These are phyloP conservation scores for Pteromalus puparum DNA, from an alignment of 1,140 invertebrate genomes.

Conservation along the genomic window DNA sequence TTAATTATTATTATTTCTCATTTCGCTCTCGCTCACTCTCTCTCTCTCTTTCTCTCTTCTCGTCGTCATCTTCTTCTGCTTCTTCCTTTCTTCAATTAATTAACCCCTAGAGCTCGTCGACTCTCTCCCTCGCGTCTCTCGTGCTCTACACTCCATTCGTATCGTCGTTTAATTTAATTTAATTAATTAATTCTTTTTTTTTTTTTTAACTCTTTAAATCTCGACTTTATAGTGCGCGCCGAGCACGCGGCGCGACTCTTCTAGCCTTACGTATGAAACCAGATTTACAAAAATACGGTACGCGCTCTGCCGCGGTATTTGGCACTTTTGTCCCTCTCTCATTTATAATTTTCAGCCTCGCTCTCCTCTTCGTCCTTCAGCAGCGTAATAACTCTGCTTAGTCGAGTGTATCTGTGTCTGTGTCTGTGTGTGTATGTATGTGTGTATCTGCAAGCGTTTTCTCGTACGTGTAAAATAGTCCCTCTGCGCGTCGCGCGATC, in stretches of 20 bases:
- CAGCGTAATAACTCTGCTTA: neutral
- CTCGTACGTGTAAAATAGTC: neutral
- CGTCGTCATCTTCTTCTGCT: neutral
- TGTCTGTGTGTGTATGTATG: neutral
- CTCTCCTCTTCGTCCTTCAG: constrained; percentile 32
- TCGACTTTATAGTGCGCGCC: constrained; percentile 18
- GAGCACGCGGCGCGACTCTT: constrained; percentile 61
- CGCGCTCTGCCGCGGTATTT: constrained; percentile 72
- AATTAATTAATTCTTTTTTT: neutral
- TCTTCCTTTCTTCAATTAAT: neutral
- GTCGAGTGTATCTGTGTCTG: neutral
- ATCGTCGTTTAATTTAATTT: constrained; percentile 5
- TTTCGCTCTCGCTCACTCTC: neutral
- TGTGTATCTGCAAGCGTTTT: neutral
- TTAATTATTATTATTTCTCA: constrained; percentile 16
- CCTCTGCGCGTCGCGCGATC: too few species aligned
- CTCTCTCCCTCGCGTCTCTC: neutral
- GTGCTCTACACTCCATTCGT: neutral
- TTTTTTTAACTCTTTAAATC: constrained; percentile 20
- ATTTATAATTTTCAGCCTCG: constrained; percentile 43
- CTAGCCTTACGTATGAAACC: constrained; percentile 74
- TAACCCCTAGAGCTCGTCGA: neutral
- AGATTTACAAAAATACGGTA: constrained; percentile 76
- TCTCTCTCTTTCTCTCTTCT: neutral
- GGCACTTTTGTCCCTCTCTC: constrained; percentile 71